Conservation (phyloP, 2,888 invertebrate genomes). For the Rhingia campestris region DNA sequence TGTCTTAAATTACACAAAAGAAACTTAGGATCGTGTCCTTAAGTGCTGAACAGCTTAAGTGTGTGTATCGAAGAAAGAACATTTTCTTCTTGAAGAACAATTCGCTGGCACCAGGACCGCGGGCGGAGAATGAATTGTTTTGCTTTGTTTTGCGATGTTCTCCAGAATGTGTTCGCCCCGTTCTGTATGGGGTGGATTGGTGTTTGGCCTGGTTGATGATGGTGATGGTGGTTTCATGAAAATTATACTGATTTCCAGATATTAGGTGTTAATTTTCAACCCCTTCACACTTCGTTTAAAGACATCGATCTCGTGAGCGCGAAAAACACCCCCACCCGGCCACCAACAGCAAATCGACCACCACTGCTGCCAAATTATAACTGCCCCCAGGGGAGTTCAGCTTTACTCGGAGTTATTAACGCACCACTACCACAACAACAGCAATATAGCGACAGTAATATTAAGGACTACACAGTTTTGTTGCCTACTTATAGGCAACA, state of each 20-base stretch:
- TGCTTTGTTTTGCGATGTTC: conserved; percentile 60
- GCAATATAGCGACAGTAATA: too few species aligned
- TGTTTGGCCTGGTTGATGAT: conserved; percentile 1
- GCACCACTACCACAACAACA: conserved; percentile 41
- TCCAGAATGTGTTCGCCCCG: not conserved
- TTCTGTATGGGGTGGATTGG: conserved; percentile 17
- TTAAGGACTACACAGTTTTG: conserved; percentile 23
- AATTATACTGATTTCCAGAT: conserved; percentile 76
- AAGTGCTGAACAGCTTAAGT: conserved; percentile 58
- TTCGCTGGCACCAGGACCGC: conserved; percentile 46
- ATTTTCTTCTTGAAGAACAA: conserved; percentile 46
- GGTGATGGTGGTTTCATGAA: conserved; percentile 59
- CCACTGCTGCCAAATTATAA: conserved; percentile 61
- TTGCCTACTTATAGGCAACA: conserved; percentile 15
- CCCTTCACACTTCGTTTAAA: conserved; percentile 70
- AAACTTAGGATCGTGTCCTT: conserved; percentile 66
- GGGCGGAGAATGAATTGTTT: conserved; percentile 65
- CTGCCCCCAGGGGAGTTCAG: conserved; percentile 63
- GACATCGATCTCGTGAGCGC: conserved; percentile 66
- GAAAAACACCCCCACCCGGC: conserved; percentile 12
- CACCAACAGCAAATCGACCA: not conserved
- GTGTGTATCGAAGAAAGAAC: conserved; percentile 59
- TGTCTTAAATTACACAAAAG: conserved; percentile 70
- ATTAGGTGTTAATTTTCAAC: conserved; percentile 76
- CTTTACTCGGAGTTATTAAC: conserved; percentile 59